phyloP scores from a whole-genome alignment of 2,113 vertebrate species.

The Meriones unguiculatus region DNA sequence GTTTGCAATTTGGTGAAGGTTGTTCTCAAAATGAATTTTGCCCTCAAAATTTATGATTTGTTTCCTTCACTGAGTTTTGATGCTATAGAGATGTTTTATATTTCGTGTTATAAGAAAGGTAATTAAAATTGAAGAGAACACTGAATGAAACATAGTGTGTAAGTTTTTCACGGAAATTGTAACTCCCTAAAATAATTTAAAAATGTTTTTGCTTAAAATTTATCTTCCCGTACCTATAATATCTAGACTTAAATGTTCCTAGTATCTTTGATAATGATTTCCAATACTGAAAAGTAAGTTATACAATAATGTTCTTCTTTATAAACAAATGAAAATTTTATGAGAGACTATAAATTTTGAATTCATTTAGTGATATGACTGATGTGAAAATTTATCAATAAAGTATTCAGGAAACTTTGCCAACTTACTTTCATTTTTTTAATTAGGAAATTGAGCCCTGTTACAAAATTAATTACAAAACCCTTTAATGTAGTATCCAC shows the following conservation, averaged over 20 bases:
- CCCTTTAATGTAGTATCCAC: background rate
- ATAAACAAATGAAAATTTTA: background rate
- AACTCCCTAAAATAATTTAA: background rate
- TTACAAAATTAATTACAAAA: background rate
- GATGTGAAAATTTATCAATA: background rate
- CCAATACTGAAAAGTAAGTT: background rate
- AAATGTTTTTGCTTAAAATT: background rate
- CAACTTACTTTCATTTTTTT: background rate
- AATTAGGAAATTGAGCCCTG: background rate
- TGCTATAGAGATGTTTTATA: background rate
- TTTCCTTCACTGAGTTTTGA: background rate
- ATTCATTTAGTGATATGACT: conserved; percentile 7
- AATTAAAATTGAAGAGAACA: conserved; percentile 15
- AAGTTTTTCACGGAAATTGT: background rate
- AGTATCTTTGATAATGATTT: background rate
- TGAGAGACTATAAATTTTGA: background rate
- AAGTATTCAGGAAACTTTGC: background rate
- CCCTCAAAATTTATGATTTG: background rate
- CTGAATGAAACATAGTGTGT: background rate
- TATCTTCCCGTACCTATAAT: background rate
- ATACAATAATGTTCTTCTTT: conserved; percentile 23
- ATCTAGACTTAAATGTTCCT: background rate
- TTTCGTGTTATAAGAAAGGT: background rate
- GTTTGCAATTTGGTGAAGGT: background rate
- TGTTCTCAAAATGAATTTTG: conserved; percentile 26